Conservation (phyloP, 2,888 invertebrate species). For the Amphipoea lucens region DNA sequence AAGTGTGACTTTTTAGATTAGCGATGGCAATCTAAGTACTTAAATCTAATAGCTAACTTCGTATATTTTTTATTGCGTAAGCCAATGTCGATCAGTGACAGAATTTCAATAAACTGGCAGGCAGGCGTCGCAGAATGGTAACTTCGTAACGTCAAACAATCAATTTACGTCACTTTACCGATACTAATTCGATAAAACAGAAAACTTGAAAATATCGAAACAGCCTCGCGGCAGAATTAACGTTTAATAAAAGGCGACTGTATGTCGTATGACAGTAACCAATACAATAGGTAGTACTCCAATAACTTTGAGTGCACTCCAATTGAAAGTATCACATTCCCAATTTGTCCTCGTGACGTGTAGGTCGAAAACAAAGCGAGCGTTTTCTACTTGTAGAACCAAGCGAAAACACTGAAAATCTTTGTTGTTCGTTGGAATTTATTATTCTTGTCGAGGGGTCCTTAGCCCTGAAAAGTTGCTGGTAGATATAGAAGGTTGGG, state of each 20-base stretch:
- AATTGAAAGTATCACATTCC: constrained; percentile 28
- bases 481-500: not conserved
- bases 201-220: constrained; percentile 6
- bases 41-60: not conserved
- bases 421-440: not conserved
- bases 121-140: not conserved
- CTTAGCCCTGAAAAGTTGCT: not conserved
- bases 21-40: constrained; percentile 8
- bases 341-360: not conserved
- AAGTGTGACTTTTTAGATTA: constrained; percentile 22
- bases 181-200: constrained; percentile 1
- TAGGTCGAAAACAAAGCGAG: constrained; percentile 1
- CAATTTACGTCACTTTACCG: constrained; percentile 7
- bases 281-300: constrained; percentile 7
- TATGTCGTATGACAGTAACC: not conserved
- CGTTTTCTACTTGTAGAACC: not conserved
- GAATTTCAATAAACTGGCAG: not conserved
- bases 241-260: constrained; percentile 4
- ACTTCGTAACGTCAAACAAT: constrained; percentile 1
- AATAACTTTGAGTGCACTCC: constrained; percentile 43
- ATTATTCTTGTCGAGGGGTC: not conserved
- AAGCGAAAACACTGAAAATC: not conserved
- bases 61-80: not conserved
- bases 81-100: not conserved
- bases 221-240: not conserved